These are phyloP conservation scores for Drosophila setosimentum DNA, from an alignment of 2,888 invertebrate genomes.

Conservation along the genomic window DNA sequence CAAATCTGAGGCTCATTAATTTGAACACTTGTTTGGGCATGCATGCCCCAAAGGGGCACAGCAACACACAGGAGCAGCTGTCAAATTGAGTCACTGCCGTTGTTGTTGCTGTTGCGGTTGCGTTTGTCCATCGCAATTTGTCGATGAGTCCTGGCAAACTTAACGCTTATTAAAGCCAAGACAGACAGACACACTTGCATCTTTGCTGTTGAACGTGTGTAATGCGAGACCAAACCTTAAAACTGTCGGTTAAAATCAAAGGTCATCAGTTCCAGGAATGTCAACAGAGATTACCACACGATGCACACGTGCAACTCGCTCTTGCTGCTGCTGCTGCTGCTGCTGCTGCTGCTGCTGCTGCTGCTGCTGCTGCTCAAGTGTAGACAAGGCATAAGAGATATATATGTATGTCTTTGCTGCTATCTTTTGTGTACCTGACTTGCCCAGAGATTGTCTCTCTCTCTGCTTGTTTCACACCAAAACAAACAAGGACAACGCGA, in stretches of 20 bases:
- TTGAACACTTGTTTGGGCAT: conserved; percentile 68
- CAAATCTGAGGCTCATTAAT: conserved; percentile 80
- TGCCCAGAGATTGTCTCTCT: conserved; percentile 19
- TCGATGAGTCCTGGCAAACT: conserved; percentile 64
- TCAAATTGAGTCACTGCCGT: conserved; percentile 68
- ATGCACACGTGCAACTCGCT: conserved; percentile 82
- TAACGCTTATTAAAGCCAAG: conserved; percentile 74
- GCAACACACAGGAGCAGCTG: conserved; percentile 25
- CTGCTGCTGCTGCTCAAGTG: conserved; percentile 57
- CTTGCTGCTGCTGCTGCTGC: neutral
- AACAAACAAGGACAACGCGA: conserved; percentile 72
- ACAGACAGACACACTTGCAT: conserved; percentile 26
- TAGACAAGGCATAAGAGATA: conserved; percentile 21
- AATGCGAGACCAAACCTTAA: conserved; percentile 71
- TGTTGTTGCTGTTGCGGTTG: conserved; percentile 13
- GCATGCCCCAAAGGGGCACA: conserved; percentile 28
- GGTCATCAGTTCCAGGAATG: conserved; percentile 80
- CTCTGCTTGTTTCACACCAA: conserved; percentile 64
- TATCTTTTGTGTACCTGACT: conserved; percentile 58
- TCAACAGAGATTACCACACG: conserved; percentile 83
- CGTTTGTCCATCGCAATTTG: conserved; percentile 53
- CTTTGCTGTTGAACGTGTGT: conserved; percentile 57
- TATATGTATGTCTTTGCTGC: neutral
- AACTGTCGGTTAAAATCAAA: conserved; percentile 71
- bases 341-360: conserved; percentile 22